phyloP scores from a whole-genome alignment of 35 echinoderm and acorn worm genomes.

The Ophioderma brevispina region DNA sequence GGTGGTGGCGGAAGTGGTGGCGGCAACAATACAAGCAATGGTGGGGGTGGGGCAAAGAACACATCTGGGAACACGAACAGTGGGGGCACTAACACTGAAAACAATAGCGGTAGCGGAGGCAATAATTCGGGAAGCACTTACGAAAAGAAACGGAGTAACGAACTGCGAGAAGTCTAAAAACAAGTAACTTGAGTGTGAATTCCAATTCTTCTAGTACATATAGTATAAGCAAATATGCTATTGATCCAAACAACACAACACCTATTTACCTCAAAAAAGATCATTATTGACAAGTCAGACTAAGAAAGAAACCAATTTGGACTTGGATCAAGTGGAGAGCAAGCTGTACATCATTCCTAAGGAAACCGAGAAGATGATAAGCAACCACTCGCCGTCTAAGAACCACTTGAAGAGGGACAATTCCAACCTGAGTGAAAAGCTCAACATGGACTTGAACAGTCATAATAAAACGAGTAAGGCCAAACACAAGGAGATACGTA shows the following conservation, averaged over 20 bases:
- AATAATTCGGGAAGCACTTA: slow-evolving; percentile 47
- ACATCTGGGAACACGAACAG: slow-evolving; percentile 18
- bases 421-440: slow-evolving; percentile 61
- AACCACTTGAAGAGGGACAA: slow-evolving; percentile 65
- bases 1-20: slow-evolving; percentile 9
- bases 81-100: slow-evolving; percentile 55
- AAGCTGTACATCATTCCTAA: slow-evolving; percentile 81
- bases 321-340: slow-evolving; percentile 70
- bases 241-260: slow-evolving; percentile 96
- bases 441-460: slow-evolving; percentile 84
- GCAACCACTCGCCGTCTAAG: slow-evolving; percentile 64
- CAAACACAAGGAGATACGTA: slow-evolving; percentile 75
- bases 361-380: slow-evolving; percentile 51
- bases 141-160: slow-evolving; percentile 85
- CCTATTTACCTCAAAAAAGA: slow-evolving; percentile 94
- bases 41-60: slow-evolving; percentile 35
- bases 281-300: slow-evolving; percentile 48
- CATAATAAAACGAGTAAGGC: slow-evolving; percentile 47
- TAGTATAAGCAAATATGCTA: slow-evolving; percentile 98
- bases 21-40: slow-evolving; percentile 22
- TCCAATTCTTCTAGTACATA: slow-evolving; percentile 93
- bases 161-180: slow-evolving; percentile 97
- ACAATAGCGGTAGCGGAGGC: slow-evolving; percentile 48
- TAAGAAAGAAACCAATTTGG: slow-evolving; percentile 71
- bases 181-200: slow-evolving; percentile 94